phyloP scores from a whole-genome alignment of 92 coral and sea anemone genomes.

The Heteractis magnifica region DNA sequence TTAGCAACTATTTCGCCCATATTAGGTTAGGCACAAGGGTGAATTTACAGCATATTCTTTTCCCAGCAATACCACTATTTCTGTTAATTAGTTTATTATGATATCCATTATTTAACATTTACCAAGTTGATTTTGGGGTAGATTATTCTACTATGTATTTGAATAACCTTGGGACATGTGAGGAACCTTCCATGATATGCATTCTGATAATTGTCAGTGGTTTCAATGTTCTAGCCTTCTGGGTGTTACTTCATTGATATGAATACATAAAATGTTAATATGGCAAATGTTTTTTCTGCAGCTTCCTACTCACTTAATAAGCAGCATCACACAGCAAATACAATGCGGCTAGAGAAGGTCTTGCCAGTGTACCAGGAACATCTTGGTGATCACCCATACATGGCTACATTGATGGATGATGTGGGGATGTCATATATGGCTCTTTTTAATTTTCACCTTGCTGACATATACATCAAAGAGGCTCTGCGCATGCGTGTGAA shows the following conservation, averaged over 20 bases:
- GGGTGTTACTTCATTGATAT: too few species aligned
- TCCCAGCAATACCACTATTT: too few species aligned
- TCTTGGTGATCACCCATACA: conserved; percentile 85
- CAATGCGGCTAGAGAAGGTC: conserved; percentile 69
- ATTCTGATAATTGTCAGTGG: too few species aligned
- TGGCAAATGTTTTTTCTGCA: conserved; percentile 3
- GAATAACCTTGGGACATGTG: too few species aligned
- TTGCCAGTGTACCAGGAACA: conserved; percentile 76
- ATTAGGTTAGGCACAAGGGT: too few species aligned
- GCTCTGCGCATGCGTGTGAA: conserved; percentile 79
- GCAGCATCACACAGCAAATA: conserved; percentile 81
- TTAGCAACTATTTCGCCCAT: neutral
- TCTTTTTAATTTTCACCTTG: conserved; percentile 62
- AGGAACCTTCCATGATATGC: too few species aligned
- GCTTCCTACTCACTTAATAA: conserved; percentile 85
- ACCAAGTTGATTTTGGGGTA: too few species aligned
- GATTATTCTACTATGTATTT: too few species aligned
- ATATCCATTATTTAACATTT: too few species aligned
- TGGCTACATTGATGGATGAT: conserved; percentile 90
- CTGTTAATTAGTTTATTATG: too few species aligned
- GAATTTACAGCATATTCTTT: too few species aligned
- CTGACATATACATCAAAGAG: conserved; percentile 65
- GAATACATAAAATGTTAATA: neutral
- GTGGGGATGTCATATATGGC: conserved; percentile 85
- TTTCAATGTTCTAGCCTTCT: too few species aligned